Base-by-base conservation (phyloP, 2,888 invertebrate species). In the Megamerina dolium region DNA sequence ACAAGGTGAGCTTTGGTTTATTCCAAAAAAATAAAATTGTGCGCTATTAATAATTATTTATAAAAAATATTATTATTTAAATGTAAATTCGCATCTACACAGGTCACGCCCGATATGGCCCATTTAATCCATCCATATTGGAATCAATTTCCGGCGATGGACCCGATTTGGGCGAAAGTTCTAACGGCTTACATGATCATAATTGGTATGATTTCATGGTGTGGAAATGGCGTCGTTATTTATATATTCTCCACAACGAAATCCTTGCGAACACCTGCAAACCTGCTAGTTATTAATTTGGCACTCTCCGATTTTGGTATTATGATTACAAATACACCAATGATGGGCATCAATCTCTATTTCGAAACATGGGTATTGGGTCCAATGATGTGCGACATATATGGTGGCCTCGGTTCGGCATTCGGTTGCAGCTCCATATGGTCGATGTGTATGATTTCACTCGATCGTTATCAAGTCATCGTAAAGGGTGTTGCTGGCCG, bases 401-500 rank as follows among this genome's bases (percentile, higher is more conserved):
- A 94, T 70, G 92, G 82, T 31, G 82, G 89, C 73, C 76, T 81
- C 41, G 93, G 93, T 26, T 93, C 92, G 30, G 77, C 92, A 45
- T 91, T 87, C 63, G 94, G 94, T 48, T 87, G 90, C 66, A 80
- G 79, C 57, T 93, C 92, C 46, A 94, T 94, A 63, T 92, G 91
- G 88, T 85, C 89, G 21, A 89, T 94, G 88, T 85, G 86, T 13
- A 82, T 86, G 81, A 92, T 94, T 57, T 87, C 93, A 44, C 79
- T 91, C 61, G 94, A 94, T 70, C 80, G 94, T 56, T 94, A 93
- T 77, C 89, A 90, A 68, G 93, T 93, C 45, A 94, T 94, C 64
- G 92, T 93, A 29, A 90, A 89, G 72, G 88, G 91, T 57, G 77
- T 93, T 58, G 81, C 89, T 41, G 92, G 86, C 12, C 82, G 85